Conservation (phyloP, 1,140 invertebrate genomes). For the Trachymyrmex septentrionalis region DNA sequence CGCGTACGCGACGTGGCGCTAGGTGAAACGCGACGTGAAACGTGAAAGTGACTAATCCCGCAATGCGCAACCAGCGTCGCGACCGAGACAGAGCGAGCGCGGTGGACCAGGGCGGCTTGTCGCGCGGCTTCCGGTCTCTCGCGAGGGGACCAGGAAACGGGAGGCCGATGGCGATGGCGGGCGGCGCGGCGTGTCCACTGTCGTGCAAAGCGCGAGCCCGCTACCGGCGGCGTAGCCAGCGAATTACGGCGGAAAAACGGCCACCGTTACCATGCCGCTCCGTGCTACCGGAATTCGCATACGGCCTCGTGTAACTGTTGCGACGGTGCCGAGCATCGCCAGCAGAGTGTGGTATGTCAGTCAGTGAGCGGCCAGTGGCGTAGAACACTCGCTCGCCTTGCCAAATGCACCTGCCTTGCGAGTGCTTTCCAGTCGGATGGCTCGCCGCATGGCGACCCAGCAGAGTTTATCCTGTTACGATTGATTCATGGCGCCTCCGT, state of each 20-base stretch:
- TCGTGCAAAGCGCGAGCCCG: conserved; percentile 18
- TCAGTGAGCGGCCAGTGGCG: conserved; percentile 34
- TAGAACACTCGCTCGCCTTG: conserved; percentile 50
- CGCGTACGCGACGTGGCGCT: conserved; percentile 9
- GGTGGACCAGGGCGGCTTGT: conserved; percentile 75
- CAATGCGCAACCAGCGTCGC: conserved; percentile 11
- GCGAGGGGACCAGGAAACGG: conserved; percentile 65
- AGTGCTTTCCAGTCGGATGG: conserved; percentile 42
- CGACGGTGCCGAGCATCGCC: conserved; percentile 45
- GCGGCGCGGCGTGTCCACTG: conserved; percentile 20
- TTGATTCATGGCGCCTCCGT: conserved; percentile 25
- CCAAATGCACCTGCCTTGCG: conserved; percentile 48
- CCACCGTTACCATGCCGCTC: conserved; percentile 63
- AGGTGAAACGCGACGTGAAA: conserved; percentile 77
- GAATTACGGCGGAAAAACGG: conserved; percentile 65
- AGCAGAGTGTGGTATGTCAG: conserved; percentile 47
- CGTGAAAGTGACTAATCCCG: conserved; percentile 79
- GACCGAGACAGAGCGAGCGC: conserved; percentile 55
- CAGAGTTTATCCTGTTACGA: conserved; percentile 25
- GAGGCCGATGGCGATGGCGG: neutral
- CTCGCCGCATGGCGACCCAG: conserved; percentile 2
- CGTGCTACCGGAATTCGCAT: conserved; percentile 42
- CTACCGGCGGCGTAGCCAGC: conserved; percentile 38
- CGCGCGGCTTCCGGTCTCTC: conserved; percentile 73
- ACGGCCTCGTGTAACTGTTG: conserved; percentile 36